These are phyloP conservation scores for Sandelia bainsii DNA, from an alignment of 2,797 vertebrate species.

Conservation along the genomic window DNA sequence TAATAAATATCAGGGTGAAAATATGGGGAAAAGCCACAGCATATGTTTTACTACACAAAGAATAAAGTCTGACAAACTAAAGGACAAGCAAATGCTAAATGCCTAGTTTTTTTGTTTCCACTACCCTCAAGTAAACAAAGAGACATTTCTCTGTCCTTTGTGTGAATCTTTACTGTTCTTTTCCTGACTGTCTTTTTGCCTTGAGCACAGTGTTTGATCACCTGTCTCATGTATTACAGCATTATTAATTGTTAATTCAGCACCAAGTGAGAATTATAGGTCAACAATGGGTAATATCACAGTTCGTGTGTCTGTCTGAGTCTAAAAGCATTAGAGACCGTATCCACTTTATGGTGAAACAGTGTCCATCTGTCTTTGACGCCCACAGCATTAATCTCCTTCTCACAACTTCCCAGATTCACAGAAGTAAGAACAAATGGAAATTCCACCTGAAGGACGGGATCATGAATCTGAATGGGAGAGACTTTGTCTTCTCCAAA, in stretches of 20 bases:
- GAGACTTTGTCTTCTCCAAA: constrained; percentile 99
- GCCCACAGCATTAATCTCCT: constrained; percentile 61
- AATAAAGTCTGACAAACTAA: no score
- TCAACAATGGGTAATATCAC: not conserved
- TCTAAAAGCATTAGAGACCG: constrained; percentile 30
- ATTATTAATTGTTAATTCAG: not conserved
- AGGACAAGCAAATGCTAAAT: not conserved
- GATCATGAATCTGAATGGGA: constrained; percentile 99
- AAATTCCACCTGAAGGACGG: constrained; percentile 99
- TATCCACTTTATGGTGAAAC: constrained; percentile 42
- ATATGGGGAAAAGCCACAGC: no score
- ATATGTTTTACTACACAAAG: no score
- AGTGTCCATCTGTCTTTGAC: constrained; percentile 48
- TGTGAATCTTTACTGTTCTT: not conserved
- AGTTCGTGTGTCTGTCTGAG: not conserved
- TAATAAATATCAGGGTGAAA: no score
- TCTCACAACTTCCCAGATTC: constrained; percentile 87
- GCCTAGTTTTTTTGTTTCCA: no score
- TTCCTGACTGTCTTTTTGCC: no score
- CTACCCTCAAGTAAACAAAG: not conserved
- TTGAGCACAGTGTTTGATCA: not conserved
- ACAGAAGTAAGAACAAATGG: constrained; percentile 99
- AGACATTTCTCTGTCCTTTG: no score
- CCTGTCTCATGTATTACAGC: not conserved
- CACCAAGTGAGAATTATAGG: not conserved